phyloP scores from a whole-genome alignment of 2,888 invertebrate species.

The Volucella inflata region DNA sequence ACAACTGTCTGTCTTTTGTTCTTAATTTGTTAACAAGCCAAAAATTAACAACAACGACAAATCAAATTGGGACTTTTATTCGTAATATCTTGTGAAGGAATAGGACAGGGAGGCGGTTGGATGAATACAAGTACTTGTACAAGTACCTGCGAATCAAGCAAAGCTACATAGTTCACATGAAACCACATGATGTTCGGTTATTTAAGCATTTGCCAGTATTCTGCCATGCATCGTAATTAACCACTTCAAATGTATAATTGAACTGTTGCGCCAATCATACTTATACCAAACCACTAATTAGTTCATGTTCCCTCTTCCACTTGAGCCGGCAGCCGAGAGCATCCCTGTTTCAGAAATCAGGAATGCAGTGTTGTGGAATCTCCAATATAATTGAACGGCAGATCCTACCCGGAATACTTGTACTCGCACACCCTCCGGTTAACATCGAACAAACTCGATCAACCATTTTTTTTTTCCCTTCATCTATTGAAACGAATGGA shows the following conservation, averaged over 20 bases:
- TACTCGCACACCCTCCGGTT: constrained; percentile 33
- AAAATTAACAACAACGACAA: constrained; percentile 7
- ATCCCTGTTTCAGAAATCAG: constrained; percentile 46
- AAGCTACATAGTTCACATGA: neutral
- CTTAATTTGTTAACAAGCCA: constrained; percentile 33
- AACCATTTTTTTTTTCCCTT: constrained; percentile 67
- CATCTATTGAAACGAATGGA: constrained; percentile 65
- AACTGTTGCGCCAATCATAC: constrained; percentile 75
- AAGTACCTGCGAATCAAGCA: too few species aligned
- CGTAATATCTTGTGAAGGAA: constrained; percentile 4
- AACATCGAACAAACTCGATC: constrained; percentile 68
- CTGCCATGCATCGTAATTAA: constrained; percentile 70
- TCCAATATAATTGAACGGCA: constrained; percentile 71
- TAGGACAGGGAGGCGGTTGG: neutral
- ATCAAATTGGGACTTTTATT: neutral
- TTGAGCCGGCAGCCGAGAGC: constrained; percentile 67
- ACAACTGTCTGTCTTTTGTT: constrained; percentile 13
- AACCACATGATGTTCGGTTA: constrained; percentile 51
- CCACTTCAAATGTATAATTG: constrained; percentile 74
- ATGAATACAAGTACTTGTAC: neutral
- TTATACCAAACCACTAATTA: constrained; percentile 73
- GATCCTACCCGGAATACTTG: constrained; percentile 58
- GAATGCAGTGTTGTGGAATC: constrained; percentile 69
- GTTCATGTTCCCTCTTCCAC: constrained; percentile 70
- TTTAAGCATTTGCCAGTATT: constrained; percentile 57